Conservation (phyloP, 2,888 invertebrate species). For the Parochlus steinenii region DNA sequence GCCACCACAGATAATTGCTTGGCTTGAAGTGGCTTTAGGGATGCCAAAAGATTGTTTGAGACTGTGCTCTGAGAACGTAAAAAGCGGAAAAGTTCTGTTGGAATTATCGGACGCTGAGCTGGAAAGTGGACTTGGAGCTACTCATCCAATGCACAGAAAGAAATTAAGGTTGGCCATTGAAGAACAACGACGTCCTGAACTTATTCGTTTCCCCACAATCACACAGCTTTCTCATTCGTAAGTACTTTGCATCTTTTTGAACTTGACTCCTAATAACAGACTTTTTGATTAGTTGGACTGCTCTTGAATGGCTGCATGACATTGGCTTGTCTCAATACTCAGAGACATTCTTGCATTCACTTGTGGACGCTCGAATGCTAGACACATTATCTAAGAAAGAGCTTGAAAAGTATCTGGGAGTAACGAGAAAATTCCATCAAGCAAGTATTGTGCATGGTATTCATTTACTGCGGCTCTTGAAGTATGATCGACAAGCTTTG, state of each 20-base stretch:
- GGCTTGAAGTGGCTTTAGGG: slow-evolving; percentile 84
- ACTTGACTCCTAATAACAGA: not conserved
- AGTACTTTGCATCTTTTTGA: too few species aligned
- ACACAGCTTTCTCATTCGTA: slow-evolving; percentile 68
- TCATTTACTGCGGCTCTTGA: slow-evolving; percentile 77
- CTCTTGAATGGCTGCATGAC: slow-evolving; percentile 83
- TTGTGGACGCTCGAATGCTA: slow-evolving; percentile 86
- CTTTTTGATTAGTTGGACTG: slow-evolving; percentile 48
- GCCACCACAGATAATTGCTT: slow-evolving; percentile 82
- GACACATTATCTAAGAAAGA: slow-evolving; percentile 88
- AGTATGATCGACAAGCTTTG: slow-evolving; percentile 80
- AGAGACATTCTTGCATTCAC: slow-evolving; percentile 70
- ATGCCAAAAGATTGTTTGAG: slow-evolving; percentile 87
- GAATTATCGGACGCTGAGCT: slow-evolving; percentile 83
- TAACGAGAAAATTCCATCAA: slow-evolving; percentile 87
- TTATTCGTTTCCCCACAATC: slow-evolving; percentile 75
- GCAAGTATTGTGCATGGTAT: slow-evolving; percentile 88
- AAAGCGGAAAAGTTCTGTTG: slow-evolving; percentile 87
- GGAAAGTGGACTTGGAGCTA: slow-evolving; percentile 78
- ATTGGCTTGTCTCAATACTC: slow-evolving; percentile 80
- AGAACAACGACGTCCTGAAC: slow-evolving; percentile 73
- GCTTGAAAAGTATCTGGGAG: slow-evolving; percentile 80
- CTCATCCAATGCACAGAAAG: slow-evolving; percentile 84
- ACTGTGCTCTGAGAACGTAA: slow-evolving; percentile 75
- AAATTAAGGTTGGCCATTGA: slow-evolving; percentile 86